phyloP scores from a whole-genome alignment of 2,888 invertebrate species.

The Meta bourneti region DNA sequence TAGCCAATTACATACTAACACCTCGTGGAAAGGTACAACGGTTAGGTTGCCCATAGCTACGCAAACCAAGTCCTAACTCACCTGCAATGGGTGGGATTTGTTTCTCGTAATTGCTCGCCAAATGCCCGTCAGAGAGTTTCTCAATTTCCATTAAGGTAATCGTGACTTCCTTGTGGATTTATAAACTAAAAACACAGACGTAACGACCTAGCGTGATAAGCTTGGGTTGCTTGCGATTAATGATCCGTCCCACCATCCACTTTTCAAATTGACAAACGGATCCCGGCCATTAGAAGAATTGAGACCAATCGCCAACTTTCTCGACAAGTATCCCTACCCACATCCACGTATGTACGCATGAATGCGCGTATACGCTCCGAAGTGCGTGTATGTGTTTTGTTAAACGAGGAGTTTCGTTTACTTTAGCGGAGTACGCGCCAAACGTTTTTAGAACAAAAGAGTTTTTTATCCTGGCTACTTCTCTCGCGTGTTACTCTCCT shows the following conservation, averaged over 20 bases:
- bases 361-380: background rate
- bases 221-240: slow-evolving; percentile 45
- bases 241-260: slow-evolving; percentile 47
- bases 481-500: slow-evolving; percentile 45
- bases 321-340: background rate
- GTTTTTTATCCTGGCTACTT: slow-evolving; percentile 5
- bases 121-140: slow-evolving; percentile 11
- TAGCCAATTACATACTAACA: too few species aligned
- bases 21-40: too few species aligned
- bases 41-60: slow-evolving; percentile 32
- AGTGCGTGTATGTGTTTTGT: slow-evolving; percentile 36
- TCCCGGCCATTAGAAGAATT: slow-evolving; percentile 65
- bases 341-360: background rate
- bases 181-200: background rate
- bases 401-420: slow-evolving; percentile 57
- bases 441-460: slow-evolving; percentile 14
- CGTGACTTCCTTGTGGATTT: slow-evolving; percentile 26
- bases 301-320: slow-evolving; percentile 6
- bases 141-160: slow-evolving; percentile 48
- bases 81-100: slow-evolving; percentile 50
- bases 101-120: slow-evolving; percentile 51
- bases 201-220: slow-evolving; percentile 35
- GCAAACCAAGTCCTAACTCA: slow-evolving; percentile 32
- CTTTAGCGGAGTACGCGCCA: slow-evolving; percentile 1
- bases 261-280: slow-evolving; percentile 39